Conservation (phyloP, 2,113 vertebrate genomes). For the Trogon surrucura region DNA sequence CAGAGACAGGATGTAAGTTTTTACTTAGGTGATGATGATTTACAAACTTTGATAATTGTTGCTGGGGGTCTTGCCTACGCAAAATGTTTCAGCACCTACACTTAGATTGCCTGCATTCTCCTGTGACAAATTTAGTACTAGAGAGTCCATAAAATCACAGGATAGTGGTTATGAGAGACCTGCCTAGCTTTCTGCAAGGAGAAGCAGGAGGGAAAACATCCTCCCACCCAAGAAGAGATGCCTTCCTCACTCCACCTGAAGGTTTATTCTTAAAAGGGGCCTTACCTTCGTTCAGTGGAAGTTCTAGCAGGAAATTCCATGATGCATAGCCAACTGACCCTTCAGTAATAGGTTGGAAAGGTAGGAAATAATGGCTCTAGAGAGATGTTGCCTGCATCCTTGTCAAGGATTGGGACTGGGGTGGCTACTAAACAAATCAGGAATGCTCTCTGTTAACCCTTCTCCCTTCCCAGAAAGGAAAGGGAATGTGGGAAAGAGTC, state of each 20-base stretch:
- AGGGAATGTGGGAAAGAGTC: no score
- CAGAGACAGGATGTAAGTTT: background rate
- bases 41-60: background rate
- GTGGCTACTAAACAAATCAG: no score
- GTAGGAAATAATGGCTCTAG: rapidly evolving
- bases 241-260: background rate
- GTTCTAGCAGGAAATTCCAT: background rate
- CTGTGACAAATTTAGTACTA: background rate
- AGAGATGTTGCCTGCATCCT: background rate
- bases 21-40: background rate
- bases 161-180: background rate
- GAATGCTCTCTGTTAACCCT: no score
- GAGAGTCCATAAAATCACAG: background rate
- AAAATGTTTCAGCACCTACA: background rate
- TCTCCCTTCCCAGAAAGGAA: no score
- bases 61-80: background rate
- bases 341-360: background rate
- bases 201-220: background rate
- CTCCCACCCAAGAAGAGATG: background rate
- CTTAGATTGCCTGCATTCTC: background rate
- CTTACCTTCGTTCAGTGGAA: background rate
- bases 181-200: background rate
- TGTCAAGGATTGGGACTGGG: no score
- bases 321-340: background rate
- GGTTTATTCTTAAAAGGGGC: background rate